phyloP scores from a whole-genome alignment of 1,140 invertebrate species.

The Brachionus paranguensis region DNA sequence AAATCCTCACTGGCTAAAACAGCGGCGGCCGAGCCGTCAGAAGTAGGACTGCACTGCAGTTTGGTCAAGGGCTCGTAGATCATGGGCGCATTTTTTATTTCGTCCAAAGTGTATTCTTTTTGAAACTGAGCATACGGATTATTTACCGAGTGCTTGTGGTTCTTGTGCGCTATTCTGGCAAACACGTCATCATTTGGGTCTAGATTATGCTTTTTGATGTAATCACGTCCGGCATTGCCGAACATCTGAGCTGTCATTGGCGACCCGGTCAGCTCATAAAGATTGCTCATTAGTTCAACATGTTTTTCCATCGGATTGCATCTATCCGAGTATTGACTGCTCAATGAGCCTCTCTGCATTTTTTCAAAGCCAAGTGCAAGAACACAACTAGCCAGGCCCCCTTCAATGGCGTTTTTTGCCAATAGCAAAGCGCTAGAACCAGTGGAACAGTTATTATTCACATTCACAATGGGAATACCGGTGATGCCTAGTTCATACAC shows the following conservation, averaged over 20 bases:
- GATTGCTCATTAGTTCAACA: constrained; percentile 73
- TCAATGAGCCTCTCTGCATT: constrained; percentile 86
- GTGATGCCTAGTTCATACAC: constrained; percentile 90
- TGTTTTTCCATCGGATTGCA: constrained; percentile 90
- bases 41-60: constrained; percentile 85
- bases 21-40: constrained; percentile 86
- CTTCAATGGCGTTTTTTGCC: constrained; percentile 81
- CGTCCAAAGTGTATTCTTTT: constrained; percentile 77
- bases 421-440: constrained; percentile 84
- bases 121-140: constrained; percentile 93
- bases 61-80: constrained; percentile 86
- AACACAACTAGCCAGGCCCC: constrained; percentile 69
- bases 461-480: constrained; percentile 94
- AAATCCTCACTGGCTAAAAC: constrained; percentile 84
- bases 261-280: constrained; percentile 68
- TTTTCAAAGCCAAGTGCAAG: constrained; percentile 94
- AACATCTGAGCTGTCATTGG: constrained; percentile 91
- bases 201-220: constrained; percentile 86
- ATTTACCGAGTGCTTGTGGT: constrained; percentile 90
- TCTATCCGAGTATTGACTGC: constrained; percentile 73
- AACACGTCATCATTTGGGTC: constrained; percentile 67
- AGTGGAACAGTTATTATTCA: constrained; percentile 94
- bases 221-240: constrained; percentile 88
- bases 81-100: constrained; percentile 75
- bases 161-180: constrained; percentile 94